These are phyloP conservation scores for Brachionichthys hirsutus DNA, from an alignment of 2,113 vertebrate genomes.

Conservation along the genomic window DNA sequence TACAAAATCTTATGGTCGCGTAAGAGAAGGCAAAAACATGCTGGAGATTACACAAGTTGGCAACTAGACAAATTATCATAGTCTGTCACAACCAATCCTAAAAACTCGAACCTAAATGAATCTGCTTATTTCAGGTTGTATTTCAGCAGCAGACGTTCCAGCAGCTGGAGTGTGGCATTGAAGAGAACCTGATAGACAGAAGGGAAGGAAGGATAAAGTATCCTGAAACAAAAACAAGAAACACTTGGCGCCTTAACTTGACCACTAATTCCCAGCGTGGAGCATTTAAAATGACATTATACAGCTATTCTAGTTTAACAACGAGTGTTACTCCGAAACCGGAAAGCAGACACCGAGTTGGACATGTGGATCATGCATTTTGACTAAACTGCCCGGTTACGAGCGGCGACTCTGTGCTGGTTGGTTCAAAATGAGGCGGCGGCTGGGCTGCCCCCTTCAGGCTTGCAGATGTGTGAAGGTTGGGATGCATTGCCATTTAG, in stretches of 20 bases:
- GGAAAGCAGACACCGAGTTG: conserved; percentile 7
- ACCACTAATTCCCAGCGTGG: conserved; percentile 8
- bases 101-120: too few relatives aligned
- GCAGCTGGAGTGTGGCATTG: neutral
- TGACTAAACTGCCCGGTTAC: neutral
- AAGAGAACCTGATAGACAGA: conserved; percentile 35
- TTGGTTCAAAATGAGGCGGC: conserved; percentile 45
- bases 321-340: conserved; percentile 2
- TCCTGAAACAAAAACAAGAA: neutral
- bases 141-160: too few relatives aligned
- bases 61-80: too few relatives aligned
- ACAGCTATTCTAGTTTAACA: conserved; percentile 13
- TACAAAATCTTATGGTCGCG: too few relatives aligned
- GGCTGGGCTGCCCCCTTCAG: conserved; percentile 75
- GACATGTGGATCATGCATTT: neutral
- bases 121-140: too few relatives aligned
- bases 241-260: conserved; percentile 25
- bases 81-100: too few relatives aligned
- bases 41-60: too few relatives aligned
- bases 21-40: too few relatives aligned
- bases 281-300: conserved; percentile 5
- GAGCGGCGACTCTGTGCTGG: conserved; percentile 18
- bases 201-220: conserved; percentile 18
- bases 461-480: conserved; percentile 48
- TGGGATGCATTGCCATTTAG: neutral